These are phyloP conservation scores for Hypolimnas misippus DNA, from an alignment of 2,888 invertebrate genomes.

Conservation along the genomic window DNA sequence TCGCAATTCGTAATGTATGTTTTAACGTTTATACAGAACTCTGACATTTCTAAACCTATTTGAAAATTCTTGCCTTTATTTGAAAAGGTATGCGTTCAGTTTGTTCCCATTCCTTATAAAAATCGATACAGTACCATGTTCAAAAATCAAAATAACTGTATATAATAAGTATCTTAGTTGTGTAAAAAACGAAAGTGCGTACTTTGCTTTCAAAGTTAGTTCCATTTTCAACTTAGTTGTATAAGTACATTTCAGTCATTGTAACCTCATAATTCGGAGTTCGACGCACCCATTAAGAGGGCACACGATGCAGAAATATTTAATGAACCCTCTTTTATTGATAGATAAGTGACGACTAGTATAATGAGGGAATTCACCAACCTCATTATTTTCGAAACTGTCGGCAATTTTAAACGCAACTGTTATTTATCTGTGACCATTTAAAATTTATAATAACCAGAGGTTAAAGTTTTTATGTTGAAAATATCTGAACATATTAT, in stretches of 20 bases:
- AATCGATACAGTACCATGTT: no score
- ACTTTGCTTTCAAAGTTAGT: no score
- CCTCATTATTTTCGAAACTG: slow-evolving; percentile 26
- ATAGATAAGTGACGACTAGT: slow-evolving; percentile 33
- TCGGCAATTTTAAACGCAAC: slow-evolving; percentile 4
- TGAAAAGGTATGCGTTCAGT: no score
- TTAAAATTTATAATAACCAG: background rate
- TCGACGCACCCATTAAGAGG: slow-evolving; percentile 24
- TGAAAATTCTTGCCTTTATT: no score
- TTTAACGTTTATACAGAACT: no score
- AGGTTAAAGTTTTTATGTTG: background rate
- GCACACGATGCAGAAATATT: slow-evolving; percentile 35
- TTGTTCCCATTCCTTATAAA: no score
- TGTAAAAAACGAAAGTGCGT: no score
- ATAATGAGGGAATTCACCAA: slow-evolving; percentile 16
- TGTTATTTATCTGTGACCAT: background rate
- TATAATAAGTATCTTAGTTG: no score
- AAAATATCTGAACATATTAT: background rate
- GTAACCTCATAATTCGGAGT: slow-evolving; percentile 22
- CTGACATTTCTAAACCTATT: no score
- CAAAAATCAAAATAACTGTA: no score
- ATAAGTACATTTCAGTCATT: slow-evolving; percentile 16
- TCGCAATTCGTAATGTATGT: no score
- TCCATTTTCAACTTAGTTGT: no score
- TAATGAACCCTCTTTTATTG: slow-evolving; percentile 35